Evolutionary conservation across 2,113 vertebrate species (phyloP), one percentile per base, ranked within the genome.

Genomic region (Tonatia bakeri): DNA sequence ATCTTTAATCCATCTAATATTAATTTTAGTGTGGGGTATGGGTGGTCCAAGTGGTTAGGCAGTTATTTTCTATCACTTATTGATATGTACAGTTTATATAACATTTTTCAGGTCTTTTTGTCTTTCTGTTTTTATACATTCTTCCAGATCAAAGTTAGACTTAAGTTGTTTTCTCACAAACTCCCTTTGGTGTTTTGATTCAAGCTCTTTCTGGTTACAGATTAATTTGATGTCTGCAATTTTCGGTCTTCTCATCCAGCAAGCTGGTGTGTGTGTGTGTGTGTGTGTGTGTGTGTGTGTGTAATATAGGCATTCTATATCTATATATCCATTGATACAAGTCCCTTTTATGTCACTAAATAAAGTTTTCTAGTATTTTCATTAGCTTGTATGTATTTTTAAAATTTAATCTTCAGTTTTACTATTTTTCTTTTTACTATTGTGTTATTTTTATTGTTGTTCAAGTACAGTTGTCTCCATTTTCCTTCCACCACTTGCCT

Each of bases 81-180:
- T 79, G 43, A 22, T 52, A 61, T 8, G 50, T 85, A 36, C 17
- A 65, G 22, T 79, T 38, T 93, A 87, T 87, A 67, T 67, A 67
- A 24, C 40, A 52, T 36, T 91, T n/a, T 82, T 22, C 1, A 52
- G 47, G 14, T 67, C 4, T 20, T 81, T 94, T 59, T 83, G 31
- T 90, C 38, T 82, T 89, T 89, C 14, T 85, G 7, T 89, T 93
- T 75, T 81, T 81, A 59, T 90, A 26, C 7, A 26, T 85, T 96
- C 38, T 90, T 92, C 54, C 47, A 90, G 70, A n/a, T 85, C 61
- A 75, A 67, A 67, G 65, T 54, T 79, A 73, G 54, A 33, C 65
- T 87, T 80, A 38, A 56, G 52, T 38, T 83, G 33, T 94, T 73
- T 93, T 14, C 47, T 90, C n/a, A 76, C 19, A 13, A 75, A 75